Evolutionary conservation across 2,888 invertebrate species (phyloP), one percentile per base, ranked within the genome.

Genomic region (Pollenia labialis): DNA sequence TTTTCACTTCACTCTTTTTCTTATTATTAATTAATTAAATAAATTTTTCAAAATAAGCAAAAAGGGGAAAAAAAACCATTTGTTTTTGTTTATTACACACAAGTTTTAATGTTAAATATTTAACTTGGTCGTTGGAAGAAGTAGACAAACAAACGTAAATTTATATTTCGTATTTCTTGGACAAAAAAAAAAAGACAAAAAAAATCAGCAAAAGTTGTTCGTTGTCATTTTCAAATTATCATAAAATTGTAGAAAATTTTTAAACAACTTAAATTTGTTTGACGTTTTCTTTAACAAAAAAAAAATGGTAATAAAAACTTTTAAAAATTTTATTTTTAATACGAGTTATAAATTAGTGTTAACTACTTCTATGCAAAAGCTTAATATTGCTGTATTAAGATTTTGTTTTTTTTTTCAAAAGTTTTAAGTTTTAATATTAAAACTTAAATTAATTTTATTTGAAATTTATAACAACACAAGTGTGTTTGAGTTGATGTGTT

Each of bases 11-110:
- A 46, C n/a, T 84, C 76, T 74, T 68, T 52, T 81, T 46, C 54
- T 80, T 83, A 88, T 75, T 89, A 89, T 90, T 91, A 74, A 84
- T 75, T 85, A 85, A 85, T 62, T 85, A 80, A 74, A 81, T 62
- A 69, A 69, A 76, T 54, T 72, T 66, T 74, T 52, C 32, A 62
- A 16, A 18, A 72, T 0, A 23, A 23, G 23, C 23, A 23, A 23
- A 23, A 23, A 46, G 32, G 14, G 12, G 6, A 46, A 32, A 32
- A 32, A 32, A 32, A 32, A 32, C 32, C 32, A 32, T 52, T 58
- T 44, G 23, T 54, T 69, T 76, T 76, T 54, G 54, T 76, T 82
- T 68, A 40, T 62, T 76, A 18, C 44, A 44, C 7, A 76, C 44
- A 54, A 64, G 42, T 52, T 71, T 52, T 7, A n/a, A 69, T 58